A percentile compares a stretch with the other conserved stretches of the same genome.
Conservation (phyloP, 2,888 invertebrate genomes). For the Didymodactylos carnosus region DNA sequence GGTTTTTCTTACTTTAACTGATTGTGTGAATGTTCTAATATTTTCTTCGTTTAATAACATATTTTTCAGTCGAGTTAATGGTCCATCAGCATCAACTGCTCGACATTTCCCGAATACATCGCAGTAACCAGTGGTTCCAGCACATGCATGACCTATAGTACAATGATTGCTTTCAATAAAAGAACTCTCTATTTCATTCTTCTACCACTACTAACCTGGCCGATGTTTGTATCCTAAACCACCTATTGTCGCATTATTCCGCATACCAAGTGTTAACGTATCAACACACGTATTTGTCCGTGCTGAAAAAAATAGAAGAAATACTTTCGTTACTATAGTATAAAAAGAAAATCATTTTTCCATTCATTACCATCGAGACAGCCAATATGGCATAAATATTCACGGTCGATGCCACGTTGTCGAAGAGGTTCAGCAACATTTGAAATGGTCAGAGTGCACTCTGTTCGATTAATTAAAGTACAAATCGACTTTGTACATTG, state of each 20-base stretch:
- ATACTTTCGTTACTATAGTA: not conserved
- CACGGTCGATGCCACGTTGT: not conserved
- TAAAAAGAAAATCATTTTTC: no score
- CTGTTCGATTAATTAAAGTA: not conserved
- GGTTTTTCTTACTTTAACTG: not conserved
- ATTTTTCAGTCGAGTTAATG: conserved; percentile 82
- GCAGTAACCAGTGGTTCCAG: conserved; percentile 92
- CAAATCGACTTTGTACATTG: not conserved
- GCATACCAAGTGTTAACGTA: not conserved
- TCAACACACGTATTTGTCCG: not conserved
- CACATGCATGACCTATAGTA: conserved; percentile 73
- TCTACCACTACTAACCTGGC: not conserved
- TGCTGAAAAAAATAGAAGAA: not conserved
- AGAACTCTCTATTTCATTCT: not conserved
- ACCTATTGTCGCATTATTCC: not conserved
- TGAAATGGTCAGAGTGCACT: not conserved
- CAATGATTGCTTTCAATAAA: not conserved
- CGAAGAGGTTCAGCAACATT: not conserved
- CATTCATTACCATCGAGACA: not conserved
- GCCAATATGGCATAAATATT: not conserved
- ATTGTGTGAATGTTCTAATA: conserved; percentile 51
- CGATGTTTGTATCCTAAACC: not conserved
- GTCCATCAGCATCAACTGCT: conserved; percentile 93
- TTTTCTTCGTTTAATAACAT: conserved; percentile 74
- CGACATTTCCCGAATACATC: conserved; percentile 96